Evolutionary conservation across 2,797 vertebrate species (phyloP).

Genomic region (Hydrocynus forskahlii): DNA sequence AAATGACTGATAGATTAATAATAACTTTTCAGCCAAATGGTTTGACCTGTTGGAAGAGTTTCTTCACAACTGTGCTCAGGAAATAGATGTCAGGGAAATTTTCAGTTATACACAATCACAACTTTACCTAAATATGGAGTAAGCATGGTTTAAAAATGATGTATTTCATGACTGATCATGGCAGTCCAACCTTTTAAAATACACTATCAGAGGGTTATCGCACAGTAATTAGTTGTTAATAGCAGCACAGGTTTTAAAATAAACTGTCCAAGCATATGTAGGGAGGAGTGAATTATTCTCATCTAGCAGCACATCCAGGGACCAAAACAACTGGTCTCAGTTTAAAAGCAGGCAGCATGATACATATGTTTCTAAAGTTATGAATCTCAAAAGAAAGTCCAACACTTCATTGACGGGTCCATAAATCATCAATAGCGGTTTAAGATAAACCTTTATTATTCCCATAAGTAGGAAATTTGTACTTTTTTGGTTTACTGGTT

Average conservation of each 20-base stretch:
- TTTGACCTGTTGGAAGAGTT: neutral
- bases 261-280: neutral
- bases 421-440: too few relatives aligned
- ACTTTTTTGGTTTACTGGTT: too few relatives aligned
- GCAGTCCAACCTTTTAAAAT: too few relatives aligned
- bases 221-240: too few relatives aligned
- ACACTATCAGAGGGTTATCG: too few relatives aligned
- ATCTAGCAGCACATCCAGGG: neutral
- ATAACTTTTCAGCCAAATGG: neutral
- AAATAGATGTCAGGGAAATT: neutral
- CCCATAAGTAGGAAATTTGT: too few relatives aligned
- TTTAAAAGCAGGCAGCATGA: neutral
- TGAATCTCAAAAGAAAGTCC: neutral
- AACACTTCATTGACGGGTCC: too few relatives aligned
- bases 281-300: neutral
- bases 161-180: too few relatives aligned
- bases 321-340: neutral
- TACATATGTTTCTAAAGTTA: neutral
- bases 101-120: too few relatives aligned
- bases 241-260: neutral
- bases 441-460: too few relatives aligned
- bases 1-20: neutral
- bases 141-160: too few relatives aligned
- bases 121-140: too few relatives aligned
- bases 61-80: neutral